These are phyloP conservation scores for Anthophora plumipes DNA, from an alignment of 2,888 invertebrate species.

Conservation along the genomic window DNA sequence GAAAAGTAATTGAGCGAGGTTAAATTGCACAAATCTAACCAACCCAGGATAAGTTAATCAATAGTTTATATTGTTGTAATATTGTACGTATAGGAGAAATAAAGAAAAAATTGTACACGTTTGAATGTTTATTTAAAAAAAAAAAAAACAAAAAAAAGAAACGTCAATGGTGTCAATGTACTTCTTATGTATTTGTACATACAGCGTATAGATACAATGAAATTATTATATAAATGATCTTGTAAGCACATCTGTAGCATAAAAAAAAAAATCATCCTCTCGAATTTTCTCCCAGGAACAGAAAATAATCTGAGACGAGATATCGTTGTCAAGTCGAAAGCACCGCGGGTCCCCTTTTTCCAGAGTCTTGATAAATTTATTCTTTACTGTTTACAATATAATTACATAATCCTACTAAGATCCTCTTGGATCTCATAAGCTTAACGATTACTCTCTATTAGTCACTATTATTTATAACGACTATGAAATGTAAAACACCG, in stretches of 20 bases:
- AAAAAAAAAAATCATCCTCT: conserved; percentile 11
- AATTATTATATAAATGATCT: conserved; percentile 35
- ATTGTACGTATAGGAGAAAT: not conserved
- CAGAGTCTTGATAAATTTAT: conserved; percentile 65
- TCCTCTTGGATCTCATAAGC: conserved; percentile 33
- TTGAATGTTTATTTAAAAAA: conserved; percentile 42
- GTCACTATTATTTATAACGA: conserved; percentile 56
- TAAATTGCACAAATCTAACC: not conserved
- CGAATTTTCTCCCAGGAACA: conserved; percentile 2
- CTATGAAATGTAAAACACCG: conserved; percentile 51
- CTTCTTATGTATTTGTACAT: conserved; percentile 52
- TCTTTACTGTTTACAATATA: conserved; percentile 61
- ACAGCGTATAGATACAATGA: conserved; percentile 44
- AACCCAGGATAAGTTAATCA: not conserved
- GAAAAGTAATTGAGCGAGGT: not conserved
- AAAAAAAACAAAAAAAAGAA: conserved; percentile 13
- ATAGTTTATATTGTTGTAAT: not conserved
- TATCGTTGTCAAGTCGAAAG: conserved; percentile 37
- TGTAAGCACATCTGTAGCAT: conserved; percentile 17
- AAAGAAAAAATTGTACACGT: not conserved
- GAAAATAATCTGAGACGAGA: conserved; percentile 24
- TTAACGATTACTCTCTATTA: conserved; percentile 49
- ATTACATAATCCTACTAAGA: conserved; percentile 59
- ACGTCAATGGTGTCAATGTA: conserved; percentile 13
- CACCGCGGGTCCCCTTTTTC: conserved; percentile 25